These are phyloP conservation scores for Oceanodroma leucorhoa DNA, from an alignment of 2,797 vertebrate genomes.

Conservation along the genomic window DNA sequence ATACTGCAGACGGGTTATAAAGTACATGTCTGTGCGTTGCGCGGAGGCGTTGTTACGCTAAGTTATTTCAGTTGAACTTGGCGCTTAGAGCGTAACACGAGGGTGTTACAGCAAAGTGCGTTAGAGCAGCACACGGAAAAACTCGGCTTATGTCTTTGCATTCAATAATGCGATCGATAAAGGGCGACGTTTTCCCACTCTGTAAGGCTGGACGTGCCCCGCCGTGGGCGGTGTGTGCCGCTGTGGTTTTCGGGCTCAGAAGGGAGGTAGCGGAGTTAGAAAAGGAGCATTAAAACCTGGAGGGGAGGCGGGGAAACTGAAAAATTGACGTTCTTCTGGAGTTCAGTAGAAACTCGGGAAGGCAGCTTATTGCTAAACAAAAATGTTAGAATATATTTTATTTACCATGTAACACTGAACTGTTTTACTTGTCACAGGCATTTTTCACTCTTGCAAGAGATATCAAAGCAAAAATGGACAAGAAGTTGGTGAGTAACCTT, in stretches of 20 bases:
- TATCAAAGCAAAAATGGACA: constrained; percentile 99
- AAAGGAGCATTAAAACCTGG: not conserved
- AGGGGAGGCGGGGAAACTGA: accelerated
- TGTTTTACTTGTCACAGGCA: constrained; percentile 73
- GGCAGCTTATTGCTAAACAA: not conserved
- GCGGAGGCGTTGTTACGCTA: accelerated
- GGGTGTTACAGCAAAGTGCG: not conserved
- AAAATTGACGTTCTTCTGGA: accelerated
- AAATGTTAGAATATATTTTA: not conserved
- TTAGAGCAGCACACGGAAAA: not conserved
- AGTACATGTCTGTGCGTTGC: accelerated
- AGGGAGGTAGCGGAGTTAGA: not conserved
- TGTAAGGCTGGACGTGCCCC: accelerated
- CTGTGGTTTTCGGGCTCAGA: not conserved
- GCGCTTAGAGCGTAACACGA: accelerated
- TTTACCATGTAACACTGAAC: not conserved
- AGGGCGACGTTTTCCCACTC: accelerated
- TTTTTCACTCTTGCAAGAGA: constrained; percentile 97
- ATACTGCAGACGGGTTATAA: accelerated
- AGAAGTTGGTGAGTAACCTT: constrained; percentile 89
- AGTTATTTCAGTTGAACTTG: not conserved
- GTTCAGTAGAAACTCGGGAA: not conserved
- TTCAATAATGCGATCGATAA: accelerated
- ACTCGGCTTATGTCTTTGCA: accelerated
- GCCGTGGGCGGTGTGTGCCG: accelerated